Evolutionary conservation across 30 jellyfish, hydroid and myxozoan species (phyloP).

Genomic region (Turritopsis dohrnii): DNA sequence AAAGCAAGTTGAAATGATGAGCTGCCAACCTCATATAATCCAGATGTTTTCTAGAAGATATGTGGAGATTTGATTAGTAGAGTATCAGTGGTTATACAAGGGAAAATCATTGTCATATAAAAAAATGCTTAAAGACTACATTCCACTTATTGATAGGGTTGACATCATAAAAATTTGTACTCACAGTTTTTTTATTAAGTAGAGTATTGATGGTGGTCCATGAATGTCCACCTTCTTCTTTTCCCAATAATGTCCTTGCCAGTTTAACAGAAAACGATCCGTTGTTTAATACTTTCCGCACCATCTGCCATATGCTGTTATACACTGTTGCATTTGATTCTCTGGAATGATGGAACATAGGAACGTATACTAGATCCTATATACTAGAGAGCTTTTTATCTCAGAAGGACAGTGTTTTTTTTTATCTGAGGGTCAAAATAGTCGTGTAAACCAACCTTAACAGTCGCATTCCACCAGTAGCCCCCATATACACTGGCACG

Average conservation of each 20-base stretch:
- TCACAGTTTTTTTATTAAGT: conserved; percentile 10
- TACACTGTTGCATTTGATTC: not conserved
- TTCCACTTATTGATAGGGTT: too few relatives aligned
- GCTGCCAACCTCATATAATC: conserved; percentile 27
- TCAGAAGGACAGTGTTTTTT: not conserved
- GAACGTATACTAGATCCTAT: not conserved
- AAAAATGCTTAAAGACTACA: not conserved
- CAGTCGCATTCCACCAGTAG: conserved; percentile 35
- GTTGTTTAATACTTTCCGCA: conserved; percentile 14
- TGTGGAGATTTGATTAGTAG: not conserved
- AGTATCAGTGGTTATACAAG: not conserved
- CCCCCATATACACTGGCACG: conserved; percentile 20
- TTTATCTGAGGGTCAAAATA: not conserved
- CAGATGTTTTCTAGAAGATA: conserved; percentile 20
- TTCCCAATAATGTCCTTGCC: conserved; percentile 15
- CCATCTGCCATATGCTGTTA: conserved; percentile 20
- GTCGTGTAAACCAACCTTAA: not conserved
- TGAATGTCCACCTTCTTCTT: conserved; percentile 31
- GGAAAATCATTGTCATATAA: not conserved
- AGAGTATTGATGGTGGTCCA: conserved; percentile 30
- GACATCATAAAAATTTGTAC: not conserved
- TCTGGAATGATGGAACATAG: conserved; percentile 13
- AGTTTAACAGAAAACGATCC: conserved; percentile 18
- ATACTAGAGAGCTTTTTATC: not conserved
- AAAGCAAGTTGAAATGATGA: conserved; percentile 30